Evolutionary conservation across 1,140 invertebrate genomes (phyloP), one percentile per base, ranked within the genome.

Genomic region (Samia ricini): DNA sequence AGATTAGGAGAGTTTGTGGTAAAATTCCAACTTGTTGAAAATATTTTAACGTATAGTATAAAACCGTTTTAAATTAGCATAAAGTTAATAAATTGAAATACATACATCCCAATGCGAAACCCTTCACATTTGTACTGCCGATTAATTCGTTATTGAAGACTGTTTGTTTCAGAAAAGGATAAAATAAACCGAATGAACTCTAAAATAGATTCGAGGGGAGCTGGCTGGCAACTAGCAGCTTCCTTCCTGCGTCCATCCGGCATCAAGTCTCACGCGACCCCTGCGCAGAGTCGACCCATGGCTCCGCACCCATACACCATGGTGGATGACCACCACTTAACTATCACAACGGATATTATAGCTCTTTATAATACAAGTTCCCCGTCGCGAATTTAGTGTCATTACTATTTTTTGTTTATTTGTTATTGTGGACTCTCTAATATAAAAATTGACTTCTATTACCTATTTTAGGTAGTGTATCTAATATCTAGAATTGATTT

Each of bases 201-300:
- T 89, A 87, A 89, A 89, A 89, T 89, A 89, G 86, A 87, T 72
- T 68, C 77, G 84, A 86, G 84, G 84, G 86, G 86, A 83, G 83
- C 70, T 64, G 72, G 64, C 72, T 79, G 77, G 76, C 84, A 89
- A 89, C 83, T 85, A 81, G 85, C 75, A 78, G 81, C 84, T 87
- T 88, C 85, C 85, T 88, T 87, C 85, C 85, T 87, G 77, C 77
- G 76, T 69, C 71, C 85, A 85, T 85, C 83, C 85, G 85, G 84
- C 79, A 82, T 50, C 60, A 71, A 76, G 67, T 88, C 85, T 78
- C 85, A 88, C 85, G 83, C 82, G 83, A 82, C 83, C 81, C 81
- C 72, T 70, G 69, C 64, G 52, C 23, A 8, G 26, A 29, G 6
- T 18, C 26, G 59, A 18, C 49, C 59, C 65, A 64, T 63, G 33